phyloP scores from a whole-genome alignment of 1,140 invertebrate genomes.

The Rhopalosiphum padi region DNA sequence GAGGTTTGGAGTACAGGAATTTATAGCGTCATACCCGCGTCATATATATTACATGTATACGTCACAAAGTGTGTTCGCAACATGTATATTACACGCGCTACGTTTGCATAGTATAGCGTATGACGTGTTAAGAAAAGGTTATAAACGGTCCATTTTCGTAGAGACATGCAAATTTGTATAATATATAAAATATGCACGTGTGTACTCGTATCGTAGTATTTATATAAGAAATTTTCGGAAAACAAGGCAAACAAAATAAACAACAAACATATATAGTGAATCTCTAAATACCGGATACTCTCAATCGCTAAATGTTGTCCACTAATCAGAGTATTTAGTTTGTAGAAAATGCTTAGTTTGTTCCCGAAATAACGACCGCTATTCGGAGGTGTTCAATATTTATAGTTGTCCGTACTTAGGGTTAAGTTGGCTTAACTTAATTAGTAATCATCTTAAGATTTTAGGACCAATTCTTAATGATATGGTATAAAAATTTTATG shows the following conservation, averaged over 20 bases:
- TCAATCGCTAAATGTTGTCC: no score
- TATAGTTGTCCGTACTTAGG: no score
- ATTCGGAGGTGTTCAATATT: no score
- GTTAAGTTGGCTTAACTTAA: no score
- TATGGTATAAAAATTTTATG: no score
- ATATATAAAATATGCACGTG: neutral
- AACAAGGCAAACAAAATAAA: neutral
- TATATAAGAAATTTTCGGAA: neutral
- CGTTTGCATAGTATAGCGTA: neutral
- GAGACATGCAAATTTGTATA: neutral
- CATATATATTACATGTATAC: constrained; percentile 3
- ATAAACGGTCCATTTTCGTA: neutral
- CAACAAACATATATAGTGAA: no score
- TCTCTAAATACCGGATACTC: no score
- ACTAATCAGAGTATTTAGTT: no score
- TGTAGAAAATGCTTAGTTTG: no score
- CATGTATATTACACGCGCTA: neutral
- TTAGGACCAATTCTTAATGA: no score
- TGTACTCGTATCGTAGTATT: neutral
- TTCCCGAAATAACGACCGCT: no score
- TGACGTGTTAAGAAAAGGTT: neutral
- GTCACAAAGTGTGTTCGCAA: neutral
- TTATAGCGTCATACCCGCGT: neutral
- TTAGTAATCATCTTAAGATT: no score
- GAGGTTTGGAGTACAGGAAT: neutral